phyloP scores from a whole-genome alignment of 2,113 vertebrate genomes.

The Stigmatopora nigra region DNA sequence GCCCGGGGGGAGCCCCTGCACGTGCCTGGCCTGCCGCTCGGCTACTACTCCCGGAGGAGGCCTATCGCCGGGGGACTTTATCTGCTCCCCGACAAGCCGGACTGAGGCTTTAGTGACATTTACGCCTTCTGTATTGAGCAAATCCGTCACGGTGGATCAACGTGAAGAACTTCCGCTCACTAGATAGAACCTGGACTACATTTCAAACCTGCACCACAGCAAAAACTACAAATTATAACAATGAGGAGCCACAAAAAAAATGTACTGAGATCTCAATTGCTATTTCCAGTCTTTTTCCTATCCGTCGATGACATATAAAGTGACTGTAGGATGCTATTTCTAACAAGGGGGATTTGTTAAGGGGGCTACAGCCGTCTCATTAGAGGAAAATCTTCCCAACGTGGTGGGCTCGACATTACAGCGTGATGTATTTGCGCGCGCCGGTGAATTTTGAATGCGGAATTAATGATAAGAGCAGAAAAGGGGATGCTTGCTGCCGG shows the following conservation, averaged over 20 bases:
- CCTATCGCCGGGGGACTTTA: constrained; percentile 82
- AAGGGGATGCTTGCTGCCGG: constrained; percentile 72
- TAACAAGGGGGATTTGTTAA: constrained; percentile 71
- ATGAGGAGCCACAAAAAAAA: not conserved
- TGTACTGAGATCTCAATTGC: constrained; percentile 10
- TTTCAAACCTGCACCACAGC: constrained; percentile 16
- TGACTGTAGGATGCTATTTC: constrained; percentile 54
- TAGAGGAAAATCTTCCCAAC: constrained; percentile 64
- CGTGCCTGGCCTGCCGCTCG: constrained; percentile 89
- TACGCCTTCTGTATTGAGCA: constrained; percentile 91
- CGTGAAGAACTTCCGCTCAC: constrained; percentile 95
- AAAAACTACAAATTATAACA: not conserved
- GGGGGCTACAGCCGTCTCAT: constrained; percentile 66
- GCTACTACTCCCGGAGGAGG: constrained; percentile 78
- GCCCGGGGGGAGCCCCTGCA: constrained; percentile 80
- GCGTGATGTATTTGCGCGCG: constrained; percentile 80
- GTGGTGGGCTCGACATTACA: constrained; percentile 79
- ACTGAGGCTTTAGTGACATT: constrained; percentile 96
- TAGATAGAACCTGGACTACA: constrained; percentile 75
- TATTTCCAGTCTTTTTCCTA: constrained; percentile 38
- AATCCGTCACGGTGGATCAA: constrained; percentile 91
- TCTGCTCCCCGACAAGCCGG: constrained; percentile 85
- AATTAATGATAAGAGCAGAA: constrained; percentile 79
- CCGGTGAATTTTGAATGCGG: constrained; percentile 78
- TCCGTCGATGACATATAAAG: constrained; percentile 46